Evolutionary conservation across 1,140 invertebrate species (phyloP), one percentile per base, ranked within the genome.

Genomic region (Dreissena polymorpha): DNA sequence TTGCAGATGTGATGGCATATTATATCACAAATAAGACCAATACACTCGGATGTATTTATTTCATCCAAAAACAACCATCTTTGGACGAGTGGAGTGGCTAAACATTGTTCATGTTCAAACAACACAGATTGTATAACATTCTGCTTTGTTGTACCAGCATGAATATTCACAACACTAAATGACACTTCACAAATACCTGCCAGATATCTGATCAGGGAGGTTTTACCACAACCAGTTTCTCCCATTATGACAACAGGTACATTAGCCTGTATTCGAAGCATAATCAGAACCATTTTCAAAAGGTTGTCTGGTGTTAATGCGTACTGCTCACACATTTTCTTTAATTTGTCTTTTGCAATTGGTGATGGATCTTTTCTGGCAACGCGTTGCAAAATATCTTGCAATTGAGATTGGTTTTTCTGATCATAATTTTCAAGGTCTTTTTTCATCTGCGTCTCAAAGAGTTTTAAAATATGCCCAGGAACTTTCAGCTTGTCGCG

Each of bases 181-280:
- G 76, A 12, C 8, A 83, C 55, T 63, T 74, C 83, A 60, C 79
- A 83, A 14, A 86, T 74, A 8, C 55, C 25, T n/a, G 85, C 70
- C 13, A 89, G 71, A 70, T 81, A 88, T 55, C 83, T 63, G 10
- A 89, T 75, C 6, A 89, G 76, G 5, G 85, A 87, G 5, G 88
- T 89, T 70, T 89, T 89, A 73, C 88, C 90, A 85, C 90, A 91
- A 13, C 90, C 90, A 27, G 90, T 91, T 72, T 91, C 90, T 3
- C 90, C 90, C 89, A 91, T 91, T 14, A 91, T 67, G 29, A 91
- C 67, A 3, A 91, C 87, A 49, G 90, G 90, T 55, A 91, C 87
- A 78, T 85, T 53, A 13, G 75, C 74, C 50, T 77, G 74, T 29
- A 87, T 81, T 55, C 88, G 68, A 6, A 89, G 50, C 53, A 83